Evolutionary conservation across 2,797 vertebrate species (phyloP).

Genomic region (Parambassis ranga): DNA sequence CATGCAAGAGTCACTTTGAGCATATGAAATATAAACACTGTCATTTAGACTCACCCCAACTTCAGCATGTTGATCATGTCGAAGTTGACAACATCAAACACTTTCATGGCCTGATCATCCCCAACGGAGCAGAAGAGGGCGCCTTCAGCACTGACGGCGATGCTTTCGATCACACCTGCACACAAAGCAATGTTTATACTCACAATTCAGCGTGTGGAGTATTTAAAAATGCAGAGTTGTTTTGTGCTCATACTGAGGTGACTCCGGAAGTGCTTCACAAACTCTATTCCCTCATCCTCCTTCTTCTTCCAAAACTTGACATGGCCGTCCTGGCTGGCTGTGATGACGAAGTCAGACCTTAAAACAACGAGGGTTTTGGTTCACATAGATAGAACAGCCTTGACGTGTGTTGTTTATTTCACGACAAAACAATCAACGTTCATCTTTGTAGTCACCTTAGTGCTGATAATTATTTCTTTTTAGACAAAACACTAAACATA

Average conservation of each 20-base stretch:
- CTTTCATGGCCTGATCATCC: slow-evolving; percentile 99
- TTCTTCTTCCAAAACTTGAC: slow-evolving; percentile 99
- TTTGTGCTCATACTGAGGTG: slow-evolving; percentile 83
- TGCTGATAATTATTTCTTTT: too few species aligned
- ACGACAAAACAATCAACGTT: too few species aligned
- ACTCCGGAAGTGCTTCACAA: slow-evolving; percentile 98
- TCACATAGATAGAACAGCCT: neutral
- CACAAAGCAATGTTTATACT: neutral
- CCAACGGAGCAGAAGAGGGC: slow-evolving; percentile 93
- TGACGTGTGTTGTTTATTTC: neutral
- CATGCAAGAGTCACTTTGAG: too few species aligned
- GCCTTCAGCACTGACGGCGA: slow-evolving; percentile 91
- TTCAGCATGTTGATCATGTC: slow-evolving; percentile 99
- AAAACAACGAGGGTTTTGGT: neutral
- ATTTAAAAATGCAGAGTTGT: too few species aligned
- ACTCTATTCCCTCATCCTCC: slow-evolving; percentile 94
- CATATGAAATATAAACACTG: too few species aligned
- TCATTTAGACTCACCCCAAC: slow-evolving; percentile 85
- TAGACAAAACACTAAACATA: too few species aligned
- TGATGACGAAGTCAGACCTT: slow-evolving; percentile 97
- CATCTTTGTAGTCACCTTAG: too few species aligned
- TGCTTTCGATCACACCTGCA: slow-evolving; percentile 92
- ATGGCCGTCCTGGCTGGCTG: slow-evolving; percentile 96
- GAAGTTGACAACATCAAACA: slow-evolving; percentile 98
- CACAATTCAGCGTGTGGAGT: neutral